Evolutionary conservation across 2,797 vertebrate species (phyloP).

Genomic region (Dipus sagitta): DNA sequence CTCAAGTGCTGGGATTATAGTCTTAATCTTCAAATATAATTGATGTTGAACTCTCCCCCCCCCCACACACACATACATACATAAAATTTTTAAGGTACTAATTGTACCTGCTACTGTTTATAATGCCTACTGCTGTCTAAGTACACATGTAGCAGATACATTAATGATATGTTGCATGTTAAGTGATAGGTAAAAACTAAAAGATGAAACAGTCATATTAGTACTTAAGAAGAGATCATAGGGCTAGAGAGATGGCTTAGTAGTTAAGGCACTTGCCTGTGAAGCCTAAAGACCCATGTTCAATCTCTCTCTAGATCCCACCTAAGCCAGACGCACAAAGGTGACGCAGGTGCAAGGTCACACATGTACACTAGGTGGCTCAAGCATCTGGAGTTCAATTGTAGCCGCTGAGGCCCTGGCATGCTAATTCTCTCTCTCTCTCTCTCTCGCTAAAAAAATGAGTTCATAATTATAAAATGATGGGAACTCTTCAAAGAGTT

Average conservation of each 20-base stretch:
- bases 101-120: not conserved
- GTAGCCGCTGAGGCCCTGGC: too few relatives aligned
- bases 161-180: conserved; percentile 25
- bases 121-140: conserved; percentile 10
- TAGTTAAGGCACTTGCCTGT: too few relatives aligned
- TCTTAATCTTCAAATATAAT: conserved; percentile 20
- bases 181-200: not conserved
- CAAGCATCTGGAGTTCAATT: too few relatives aligned
- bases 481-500: not conserved
- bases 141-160: not conserved
- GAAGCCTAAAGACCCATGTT: too few relatives aligned
- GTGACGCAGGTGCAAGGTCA: too few relatives aligned
- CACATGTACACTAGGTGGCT: too few relatives aligned
- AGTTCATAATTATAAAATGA: not conserved
- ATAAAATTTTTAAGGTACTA: not conserved
- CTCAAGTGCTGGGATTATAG: too few relatives aligned
- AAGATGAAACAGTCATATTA: conserved; percentile 17
- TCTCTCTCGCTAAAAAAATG: not conserved
- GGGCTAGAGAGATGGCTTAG: too few relatives aligned
- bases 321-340: too few relatives aligned
- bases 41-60: not conserved
- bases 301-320: too few relatives aligned
- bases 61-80: too few relatives aligned
- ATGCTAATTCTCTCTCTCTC: too few relatives aligned
- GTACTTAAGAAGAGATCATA: not conserved